These are phyloP conservation scores for Aphelenchoides bicaudatus DNA, from an alignment of 2,888 invertebrate species.

Conservation along the genomic window DNA sequence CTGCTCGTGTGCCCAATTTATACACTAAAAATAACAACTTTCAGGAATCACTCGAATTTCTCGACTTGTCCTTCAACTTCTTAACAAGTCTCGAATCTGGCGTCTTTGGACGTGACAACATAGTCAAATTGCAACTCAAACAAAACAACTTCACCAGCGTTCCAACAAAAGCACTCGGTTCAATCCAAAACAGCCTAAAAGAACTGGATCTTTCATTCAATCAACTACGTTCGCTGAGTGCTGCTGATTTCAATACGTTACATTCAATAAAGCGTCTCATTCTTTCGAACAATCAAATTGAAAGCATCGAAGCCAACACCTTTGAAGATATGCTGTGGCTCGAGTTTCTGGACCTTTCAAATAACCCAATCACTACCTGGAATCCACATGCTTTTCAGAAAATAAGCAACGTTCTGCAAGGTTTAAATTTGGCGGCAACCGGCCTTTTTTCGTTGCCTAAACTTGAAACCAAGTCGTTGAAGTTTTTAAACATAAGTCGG, in stretches of 20 bases:
- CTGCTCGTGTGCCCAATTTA: no score
- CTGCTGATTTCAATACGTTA: conserved; percentile 39
- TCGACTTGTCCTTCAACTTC: conserved; percentile 47
- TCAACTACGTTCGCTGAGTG: conserved; percentile 61
- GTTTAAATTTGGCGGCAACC: conserved; percentile 53
- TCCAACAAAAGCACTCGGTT: conserved; percentile 67
- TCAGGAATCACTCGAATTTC: conserved; percentile 35
- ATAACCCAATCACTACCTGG: conserved; percentile 60
- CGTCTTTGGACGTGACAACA: conserved; percentile 63
- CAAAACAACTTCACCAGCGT: conserved; percentile 71
- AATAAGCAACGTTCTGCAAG: conserved; percentile 43
- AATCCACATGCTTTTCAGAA: conserved; percentile 54
- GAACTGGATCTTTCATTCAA: conserved; percentile 80
- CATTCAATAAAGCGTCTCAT: conserved; percentile 40
- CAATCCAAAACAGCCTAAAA: conserved; percentile 65
- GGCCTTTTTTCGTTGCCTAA: conserved; percentile 57
- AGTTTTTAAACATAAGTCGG: conserved; percentile 51
- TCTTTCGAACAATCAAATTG: conserved; percentile 46
- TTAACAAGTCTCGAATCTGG: conserved; percentile 37
- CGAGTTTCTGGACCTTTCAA: conserved; percentile 47
- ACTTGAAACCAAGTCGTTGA: conserved; percentile 42
- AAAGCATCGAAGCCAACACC: conserved; percentile 50
- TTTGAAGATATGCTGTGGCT: conserved; percentile 46
- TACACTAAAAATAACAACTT: conserved; percentile 14
- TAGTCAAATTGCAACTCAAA: conserved; percentile 72